phyloP scores from a whole-genome alignment of 37 sponge, comb jelly and placozoan genomes.

The Oscarella lobularis region DNA sequence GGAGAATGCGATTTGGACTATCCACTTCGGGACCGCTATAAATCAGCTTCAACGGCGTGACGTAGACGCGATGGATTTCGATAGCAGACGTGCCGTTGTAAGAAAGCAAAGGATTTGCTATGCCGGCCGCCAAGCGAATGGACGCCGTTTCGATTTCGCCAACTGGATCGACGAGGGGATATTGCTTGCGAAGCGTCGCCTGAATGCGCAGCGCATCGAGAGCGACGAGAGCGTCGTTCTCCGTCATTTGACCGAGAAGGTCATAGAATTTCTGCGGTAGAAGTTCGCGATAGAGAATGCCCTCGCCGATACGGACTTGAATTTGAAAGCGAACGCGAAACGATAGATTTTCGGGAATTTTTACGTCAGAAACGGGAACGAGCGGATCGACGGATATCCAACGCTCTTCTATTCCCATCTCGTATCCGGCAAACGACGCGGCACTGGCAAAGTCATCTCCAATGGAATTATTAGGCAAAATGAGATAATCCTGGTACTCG shows the following conservation, averaged over 20 bases:
- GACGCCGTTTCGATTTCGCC: not conserved
- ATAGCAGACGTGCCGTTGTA: not conserved
- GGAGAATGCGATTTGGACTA: conserved; percentile 16
- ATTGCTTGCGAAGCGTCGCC: not conserved
- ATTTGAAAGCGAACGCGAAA: not conserved
- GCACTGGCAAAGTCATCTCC: not conserved
- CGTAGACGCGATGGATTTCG: not conserved
- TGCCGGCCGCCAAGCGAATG: not conserved
- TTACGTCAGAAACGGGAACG: not conserved
- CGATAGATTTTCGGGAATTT: not conserved
- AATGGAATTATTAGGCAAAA: not conserved
- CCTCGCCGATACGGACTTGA: not conserved
- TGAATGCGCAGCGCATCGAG: not conserved
- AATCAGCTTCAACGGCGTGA: conserved; percentile 14
- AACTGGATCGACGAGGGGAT: conserved; percentile 1
- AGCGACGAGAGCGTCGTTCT: not conserved
- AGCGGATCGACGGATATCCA: not conserved
- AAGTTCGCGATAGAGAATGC: conserved; percentile 2
- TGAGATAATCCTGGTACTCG: not conserved
- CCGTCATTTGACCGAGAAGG: not conserved
- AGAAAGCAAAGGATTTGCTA: not conserved
- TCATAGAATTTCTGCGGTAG: not conserved
- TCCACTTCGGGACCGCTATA: conserved; percentile 16
- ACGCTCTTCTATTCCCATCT: too few species aligned
- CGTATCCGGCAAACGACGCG: not conserved